Evolutionary conservation across 2,888 invertebrate species (phyloP).

Genomic region (Eilema sororculum): DNA sequence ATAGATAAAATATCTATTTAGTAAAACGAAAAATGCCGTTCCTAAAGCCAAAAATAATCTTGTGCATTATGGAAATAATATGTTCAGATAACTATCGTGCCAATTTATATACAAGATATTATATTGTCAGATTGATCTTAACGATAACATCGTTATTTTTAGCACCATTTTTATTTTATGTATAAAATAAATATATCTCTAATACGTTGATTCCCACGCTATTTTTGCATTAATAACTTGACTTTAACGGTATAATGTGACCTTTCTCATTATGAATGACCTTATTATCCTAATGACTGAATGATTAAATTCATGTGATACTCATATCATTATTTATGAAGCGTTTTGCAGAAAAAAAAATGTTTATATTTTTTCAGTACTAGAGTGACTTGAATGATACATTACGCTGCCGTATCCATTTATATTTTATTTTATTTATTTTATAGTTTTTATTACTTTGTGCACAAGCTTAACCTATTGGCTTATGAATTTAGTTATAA

Average conservation of each 20-base stretch:
- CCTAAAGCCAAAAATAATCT: background rate
- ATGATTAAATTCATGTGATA: background rate
- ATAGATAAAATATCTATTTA: too few species aligned
- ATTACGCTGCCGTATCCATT: background rate
- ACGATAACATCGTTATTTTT: background rate
- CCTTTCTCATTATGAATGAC: background rate
- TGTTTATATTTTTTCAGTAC: too few species aligned
- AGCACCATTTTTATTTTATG: background rate
- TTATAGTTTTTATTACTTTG: too few species aligned
- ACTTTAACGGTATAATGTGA: background rate
- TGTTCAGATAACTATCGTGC: background rate
- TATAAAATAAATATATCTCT: background rate
- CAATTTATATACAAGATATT: background rate
- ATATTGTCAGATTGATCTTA: background rate
- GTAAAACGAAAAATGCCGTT: too few species aligned
- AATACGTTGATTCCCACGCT: constrained; percentile 1
- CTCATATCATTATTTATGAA: background rate
- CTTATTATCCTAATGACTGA: background rate
- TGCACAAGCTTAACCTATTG: background rate
- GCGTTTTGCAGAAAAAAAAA: background rate
- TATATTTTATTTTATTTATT: too few species aligned
- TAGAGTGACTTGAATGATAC: background rate
- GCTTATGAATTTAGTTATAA: background rate
- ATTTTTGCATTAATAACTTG: background rate
- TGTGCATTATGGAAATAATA: background rate